Evolutionary conservation across 64 coral and sea anemone species (phyloP).

Genomic region (Dendronephthya gigantea): DNA sequence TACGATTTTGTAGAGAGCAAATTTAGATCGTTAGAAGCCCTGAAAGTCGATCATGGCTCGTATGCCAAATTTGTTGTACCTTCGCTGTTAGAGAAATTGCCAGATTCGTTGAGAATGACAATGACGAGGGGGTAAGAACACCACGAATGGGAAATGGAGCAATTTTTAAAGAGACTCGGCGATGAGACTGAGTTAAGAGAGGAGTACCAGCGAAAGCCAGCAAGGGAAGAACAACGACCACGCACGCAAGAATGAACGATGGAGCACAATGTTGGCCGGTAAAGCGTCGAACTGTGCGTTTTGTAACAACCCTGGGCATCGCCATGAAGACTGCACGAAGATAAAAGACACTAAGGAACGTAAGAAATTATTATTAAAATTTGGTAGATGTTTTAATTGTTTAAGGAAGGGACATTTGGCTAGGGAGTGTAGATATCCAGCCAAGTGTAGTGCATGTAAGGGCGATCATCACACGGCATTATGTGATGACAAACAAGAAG

Average conservation of each 20-base stretch:
- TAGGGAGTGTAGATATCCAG: too few relatives aligned
- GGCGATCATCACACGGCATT: too few relatives aligned
- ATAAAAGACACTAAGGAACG: background rate
- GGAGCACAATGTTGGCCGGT: background rate
- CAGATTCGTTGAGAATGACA: background rate
- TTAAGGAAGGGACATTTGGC: too few relatives aligned
- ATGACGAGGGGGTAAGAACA: background rate
- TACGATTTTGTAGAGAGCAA: background rate
- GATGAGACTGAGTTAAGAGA: background rate
- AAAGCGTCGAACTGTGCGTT: background rate
- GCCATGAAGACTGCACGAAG: background rate
- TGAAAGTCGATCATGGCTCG: background rate
- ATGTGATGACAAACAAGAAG: too few relatives aligned
- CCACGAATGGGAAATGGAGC: background rate
- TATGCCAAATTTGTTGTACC: background rate
- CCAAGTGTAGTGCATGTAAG: too few relatives aligned
- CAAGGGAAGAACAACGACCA: background rate
- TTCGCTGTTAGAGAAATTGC: background rate
- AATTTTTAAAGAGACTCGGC: background rate
- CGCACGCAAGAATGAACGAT: background rate
- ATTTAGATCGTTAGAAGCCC: background rate
- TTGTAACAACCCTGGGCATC: background rate
- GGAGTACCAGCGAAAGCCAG: background rate
- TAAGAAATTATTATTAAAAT: background rate
- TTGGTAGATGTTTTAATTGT: background rate